These are phyloP conservation scores for Spilarctia lutea DNA, from an alignment of 2,888 invertebrate species.

Conservation along the genomic window DNA sequence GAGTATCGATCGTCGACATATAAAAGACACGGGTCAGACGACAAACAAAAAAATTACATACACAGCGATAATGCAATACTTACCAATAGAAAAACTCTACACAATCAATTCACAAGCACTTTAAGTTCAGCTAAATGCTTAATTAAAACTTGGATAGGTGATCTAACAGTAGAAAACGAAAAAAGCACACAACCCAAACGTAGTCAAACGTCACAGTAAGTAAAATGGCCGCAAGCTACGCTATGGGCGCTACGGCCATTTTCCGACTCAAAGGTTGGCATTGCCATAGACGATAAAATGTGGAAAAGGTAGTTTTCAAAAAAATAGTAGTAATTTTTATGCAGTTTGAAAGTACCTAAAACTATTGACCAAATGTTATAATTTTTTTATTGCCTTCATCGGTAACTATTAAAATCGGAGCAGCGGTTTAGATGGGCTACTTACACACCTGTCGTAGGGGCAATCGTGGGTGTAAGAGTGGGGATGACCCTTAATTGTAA, in stretches of 20 bases:
- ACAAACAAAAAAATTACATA: neutral
- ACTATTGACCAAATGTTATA: too few relatives aligned
- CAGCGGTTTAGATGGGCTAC: too few relatives aligned
- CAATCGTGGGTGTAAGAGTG: too few relatives aligned
- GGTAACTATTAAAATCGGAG: too few relatives aligned
- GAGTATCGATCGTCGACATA: constrained; percentile 22
- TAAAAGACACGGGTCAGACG: neutral
- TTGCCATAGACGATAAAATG: constrained; percentile 12
- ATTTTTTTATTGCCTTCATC: too few relatives aligned
- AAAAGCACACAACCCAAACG: constrained; percentile 6
- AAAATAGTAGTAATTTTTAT: neutral
- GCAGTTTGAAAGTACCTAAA: too few relatives aligned
- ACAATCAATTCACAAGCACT: constrained; percentile 15
- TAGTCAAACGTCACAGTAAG: constrained; percentile 36
- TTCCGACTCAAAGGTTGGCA: constrained; percentile 7
- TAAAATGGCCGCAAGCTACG: constrained; percentile 33
- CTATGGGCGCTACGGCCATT: neutral
- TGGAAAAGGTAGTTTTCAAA: neutral
- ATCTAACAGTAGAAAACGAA: neutral
- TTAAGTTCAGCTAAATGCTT: neutral
- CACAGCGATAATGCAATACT: constrained; percentile 20
- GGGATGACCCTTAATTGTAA: too few relatives aligned
- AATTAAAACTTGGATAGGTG: neutral
- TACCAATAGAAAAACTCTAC: constrained; percentile 16
- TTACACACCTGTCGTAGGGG: too few relatives aligned